phyloP scores from a whole-genome alignment of 1,140 invertebrate species.

The Thaumatotibia leucotreta region DNA sequence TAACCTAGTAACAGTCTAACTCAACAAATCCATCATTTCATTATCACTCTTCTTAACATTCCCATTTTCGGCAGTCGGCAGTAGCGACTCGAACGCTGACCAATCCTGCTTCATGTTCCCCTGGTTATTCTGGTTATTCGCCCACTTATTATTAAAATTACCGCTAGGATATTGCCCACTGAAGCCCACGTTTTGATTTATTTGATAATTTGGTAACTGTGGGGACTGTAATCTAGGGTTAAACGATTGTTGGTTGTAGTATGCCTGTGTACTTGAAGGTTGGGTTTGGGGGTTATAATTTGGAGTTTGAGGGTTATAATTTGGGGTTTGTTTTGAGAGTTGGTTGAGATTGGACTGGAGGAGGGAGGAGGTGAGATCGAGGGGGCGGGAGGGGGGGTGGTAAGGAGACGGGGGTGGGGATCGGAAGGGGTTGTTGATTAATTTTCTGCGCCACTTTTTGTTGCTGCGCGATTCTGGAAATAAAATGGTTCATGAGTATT shows the following conservation, averaged over 20 bases:
- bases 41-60: constrained; percentile 63
- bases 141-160: constrained; percentile 66
- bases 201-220: not conserved
- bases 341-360: constrained; percentile 81
- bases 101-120: constrained; percentile 66
- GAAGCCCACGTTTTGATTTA: constrained; percentile 19
- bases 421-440: constrained; percentile 75
- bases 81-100: constrained; percentile 74
- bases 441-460: constrained; percentile 81
- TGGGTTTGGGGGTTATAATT: constrained; percentile 1
- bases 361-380: constrained; percentile 74
- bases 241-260: too few relatives aligned
- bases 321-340: constrained; percentile 39
- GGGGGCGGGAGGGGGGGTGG: constrained; percentile 74
- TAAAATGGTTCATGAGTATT: not conserved
- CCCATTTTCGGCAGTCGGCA: constrained; percentile 41
- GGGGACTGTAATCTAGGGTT: constrained; percentile 16
- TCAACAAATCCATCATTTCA: constrained; percentile 79
- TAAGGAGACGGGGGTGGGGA: constrained; percentile 51
- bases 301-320: not conserved
- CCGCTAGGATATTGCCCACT: constrained; percentile 31
- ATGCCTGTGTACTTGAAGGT: not conserved
- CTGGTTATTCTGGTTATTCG: constrained; percentile 52
- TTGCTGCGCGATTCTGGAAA: constrained; percentile 80
- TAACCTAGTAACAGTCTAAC: constrained; percentile 37